A percentile compares a stretch with the other conserved stretches of the same genome.
These are phyloP conservation scores for Gorsachius goisagi DNA, from an alignment of 2,113 vertebrate species.

Conservation along the genomic window DNA sequence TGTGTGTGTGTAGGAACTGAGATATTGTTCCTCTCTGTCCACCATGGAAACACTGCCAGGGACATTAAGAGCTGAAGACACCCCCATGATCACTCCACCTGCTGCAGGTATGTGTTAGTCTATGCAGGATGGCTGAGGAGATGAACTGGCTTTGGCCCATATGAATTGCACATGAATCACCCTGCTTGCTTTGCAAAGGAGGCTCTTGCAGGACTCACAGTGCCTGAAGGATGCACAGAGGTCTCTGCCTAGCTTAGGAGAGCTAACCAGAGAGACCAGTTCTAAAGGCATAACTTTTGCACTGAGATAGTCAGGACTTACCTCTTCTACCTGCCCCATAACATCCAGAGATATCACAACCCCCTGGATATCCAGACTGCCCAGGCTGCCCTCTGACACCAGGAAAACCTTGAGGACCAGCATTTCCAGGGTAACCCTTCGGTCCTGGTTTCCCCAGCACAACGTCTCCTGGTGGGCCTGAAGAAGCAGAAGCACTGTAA, in stretches of 20 bases:
- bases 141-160: neutral
- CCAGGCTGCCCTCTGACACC: conserved; percentile 78
- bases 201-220: neutral
- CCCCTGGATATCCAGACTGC: conserved; percentile 77
- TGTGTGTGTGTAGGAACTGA: neutral
- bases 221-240: neutral
- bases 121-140: neutral
- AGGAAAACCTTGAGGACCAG: conserved; percentile 69
- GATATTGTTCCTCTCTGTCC: neutral
- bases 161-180: neutral
- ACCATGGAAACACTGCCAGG: neutral
- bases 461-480: conserved; percentile 81
- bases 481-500: neutral
- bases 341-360: conserved; percentile 82
- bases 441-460: conserved; percentile 75
- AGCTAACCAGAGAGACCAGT: neutral
- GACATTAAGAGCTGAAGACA: neutral
- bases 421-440: conserved; percentile 75
- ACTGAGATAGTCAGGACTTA: neutral
- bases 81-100: neutral
- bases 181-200: neutral
- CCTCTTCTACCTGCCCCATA: conserved; percentile 44
- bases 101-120: neutral
- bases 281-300: neutral
- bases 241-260: neutral